Base-by-base conservation (phyloP, 2,113 vertebrate species). In the Malurus cyaneus region DNA sequence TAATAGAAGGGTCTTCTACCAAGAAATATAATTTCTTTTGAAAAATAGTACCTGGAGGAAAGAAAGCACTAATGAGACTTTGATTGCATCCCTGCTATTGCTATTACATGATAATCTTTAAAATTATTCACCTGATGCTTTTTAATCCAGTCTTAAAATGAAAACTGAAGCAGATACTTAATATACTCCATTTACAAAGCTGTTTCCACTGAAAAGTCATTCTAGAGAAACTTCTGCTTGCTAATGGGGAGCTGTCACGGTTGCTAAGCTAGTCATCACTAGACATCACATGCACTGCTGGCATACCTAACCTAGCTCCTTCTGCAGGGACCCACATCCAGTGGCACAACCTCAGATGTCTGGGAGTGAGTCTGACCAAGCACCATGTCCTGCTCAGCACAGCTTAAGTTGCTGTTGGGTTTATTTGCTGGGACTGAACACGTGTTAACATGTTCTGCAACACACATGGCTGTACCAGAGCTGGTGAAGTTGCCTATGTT, bases 91-190 rank as follows among this genome's bases (percentile, higher is more conserved):
- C 91, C 52, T 77, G 57, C 46, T 80, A 72, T 92, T 76, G 78
- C 49, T 80, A 85, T 85, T 92, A 76, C 19, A 39, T 0, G 8
- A 87, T 76, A 78, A 89, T 53, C 61, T 70, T 87, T 79, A 69
- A 91, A 89, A 92, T 81, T 67, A 82, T 36, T 74, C 14, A 1
- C 12, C 44, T 64, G 13, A 32, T 64, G 42, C 49, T 82, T 88
- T 96, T 82, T 76, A 79, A 85, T 72, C 61, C 49, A 67, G 60
- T 57, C 57, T 88, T 87, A 69, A 82, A 95, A 89, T 2, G 11
- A 41, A 49, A 74, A 59, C 61, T 56, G 34, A 89, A 74, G 59
- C 18, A 79, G 53, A 53, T 74, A 65, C 57, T 87, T 89, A 79
- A 71, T 64, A 62, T 10, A 67, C 49, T 61, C 56, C 36, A 67